Evolutionary conservation across 2,888 invertebrate species (phyloP), one percentile per base, ranked within the genome.

Genomic region (Andrena trimmerana): DNA sequence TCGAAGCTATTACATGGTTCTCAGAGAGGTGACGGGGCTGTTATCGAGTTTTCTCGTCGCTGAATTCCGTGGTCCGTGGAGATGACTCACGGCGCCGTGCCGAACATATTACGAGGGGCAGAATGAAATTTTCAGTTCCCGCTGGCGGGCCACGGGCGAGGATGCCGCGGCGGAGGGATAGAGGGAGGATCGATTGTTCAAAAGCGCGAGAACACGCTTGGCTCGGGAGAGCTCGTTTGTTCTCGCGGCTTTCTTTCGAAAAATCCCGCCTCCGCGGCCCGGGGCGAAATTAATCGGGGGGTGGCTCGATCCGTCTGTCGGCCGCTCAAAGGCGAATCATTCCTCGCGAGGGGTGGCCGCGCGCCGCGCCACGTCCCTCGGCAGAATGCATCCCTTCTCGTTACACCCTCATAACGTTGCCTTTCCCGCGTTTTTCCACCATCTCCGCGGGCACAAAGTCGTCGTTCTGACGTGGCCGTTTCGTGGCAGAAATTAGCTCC

Each of bases 271-370:
- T 13, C 31, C 59, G 16, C 68, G 48, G 72, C 86, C 80, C 16
- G 27, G 67, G 85, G 86, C 85, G 74, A 85, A 86, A 86, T 86
- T 86, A 86, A 86, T 86, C 86, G 86, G 76, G 75, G 54, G 81
- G 78, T 36, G 31, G 78, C 70, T 70, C 71, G 80, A 80, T 79
- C 67, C 57, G 74, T 62, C 74, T 60, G 75, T 76, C 73, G 68
- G 54, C 69, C 50, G 69, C 52, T 81, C 75, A 86, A 86, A 84
- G 85, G 52, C 78, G 78, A 76, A 80, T 86, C 83, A 85, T 85
- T 85, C 72, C 78, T 82, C 72, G 68, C 63, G 60, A 60, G 72
- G 50, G 60, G 69, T 27, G 10, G 27, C 27, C 60, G 31, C 27
- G 36, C 54, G 42, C 42, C 69, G 20, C 59, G 20, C 74, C 62